Percentiles rank a stretch among this genome's conserved stretches.
Evolutionary conservation across 1,140 invertebrate species (phyloP).

Genomic region (Hirudo medicinalis): DNA sequence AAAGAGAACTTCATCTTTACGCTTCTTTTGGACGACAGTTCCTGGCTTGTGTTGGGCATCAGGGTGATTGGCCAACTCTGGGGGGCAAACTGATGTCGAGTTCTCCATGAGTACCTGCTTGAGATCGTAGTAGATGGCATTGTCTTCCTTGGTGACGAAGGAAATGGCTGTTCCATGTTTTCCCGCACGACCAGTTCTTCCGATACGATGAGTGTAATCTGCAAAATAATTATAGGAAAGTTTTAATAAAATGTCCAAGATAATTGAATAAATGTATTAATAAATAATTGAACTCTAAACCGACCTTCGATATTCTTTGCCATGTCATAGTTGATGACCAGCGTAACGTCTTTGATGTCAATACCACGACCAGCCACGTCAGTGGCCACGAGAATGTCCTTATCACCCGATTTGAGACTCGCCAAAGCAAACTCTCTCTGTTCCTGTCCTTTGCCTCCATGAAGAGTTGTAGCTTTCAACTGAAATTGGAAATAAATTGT

Average conservation of each 20-base stretch:
- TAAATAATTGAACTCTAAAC: conserved; percentile 18
- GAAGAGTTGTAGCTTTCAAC: conserved; percentile 88
- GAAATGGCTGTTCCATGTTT: conserved; percentile 89
- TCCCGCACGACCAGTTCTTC: conserved; percentile 93
- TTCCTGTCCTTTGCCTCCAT: conserved; percentile 99
- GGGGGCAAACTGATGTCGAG: conserved; percentile 86
- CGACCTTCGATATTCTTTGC: conserved; percentile 88
- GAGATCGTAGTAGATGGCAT: conserved; percentile 85
- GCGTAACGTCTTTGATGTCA: conserved; percentile 95
- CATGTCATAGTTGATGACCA: conserved; percentile 99
- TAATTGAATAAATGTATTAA: not conserved
- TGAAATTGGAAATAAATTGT: conserved; percentile 34
- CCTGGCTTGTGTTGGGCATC: conserved; percentile 96
- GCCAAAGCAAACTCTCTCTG: conserved; percentile 95
- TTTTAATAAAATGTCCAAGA: not conserved
- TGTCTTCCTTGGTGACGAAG: conserved; percentile 94
- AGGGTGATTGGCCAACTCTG: conserved; percentile 91
- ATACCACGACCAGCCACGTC: conserved; percentile 99
- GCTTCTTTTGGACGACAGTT: conserved; percentile 77
- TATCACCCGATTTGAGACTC: conserved; percentile 76
- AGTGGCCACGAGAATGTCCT: conserved; percentile 98
- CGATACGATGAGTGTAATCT: conserved; percentile 99
- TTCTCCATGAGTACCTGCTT: conserved; percentile 78
- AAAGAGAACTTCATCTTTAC: conserved; percentile 26
- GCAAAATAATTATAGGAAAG: conserved; percentile 32